These are phyloP conservation scores for Callionymus lyra DNA, from an alignment of 2,113 vertebrate genomes.

Conservation along the genomic window DNA sequence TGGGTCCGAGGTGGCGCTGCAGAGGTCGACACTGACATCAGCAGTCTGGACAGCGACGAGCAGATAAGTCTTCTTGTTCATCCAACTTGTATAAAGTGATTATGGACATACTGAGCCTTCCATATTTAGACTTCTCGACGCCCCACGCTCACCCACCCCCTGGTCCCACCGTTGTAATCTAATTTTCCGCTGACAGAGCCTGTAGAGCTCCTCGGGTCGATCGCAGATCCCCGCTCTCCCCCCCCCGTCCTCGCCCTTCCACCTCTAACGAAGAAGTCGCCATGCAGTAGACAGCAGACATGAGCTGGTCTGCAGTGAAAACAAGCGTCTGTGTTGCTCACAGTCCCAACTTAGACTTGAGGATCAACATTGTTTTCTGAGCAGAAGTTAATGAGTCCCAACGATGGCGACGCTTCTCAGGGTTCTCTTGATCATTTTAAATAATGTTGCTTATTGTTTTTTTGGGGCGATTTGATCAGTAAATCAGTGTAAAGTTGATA, in stretches of 20 bases:
- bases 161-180: constrained; percentile 65
- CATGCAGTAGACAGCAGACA: constrained; percentile 66
- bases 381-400: too few species aligned
- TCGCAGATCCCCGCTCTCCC: constrained; percentile 23
- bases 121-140: constrained; percentile 73
- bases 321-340: too few species aligned
- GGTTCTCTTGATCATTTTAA: too few species aligned
- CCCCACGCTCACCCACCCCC: constrained; percentile 57
- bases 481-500: too few species aligned
- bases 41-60: constrained; percentile 47
- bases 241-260: constrained; percentile 9
- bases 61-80: constrained; percentile 63
- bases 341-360: too few species aligned
- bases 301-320: constrained; percentile 45
- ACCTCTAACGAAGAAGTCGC: constrained; percentile 62
- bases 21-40: constrained; percentile 26
- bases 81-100: constrained; percentile 72
- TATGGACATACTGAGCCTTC: constrained; percentile 64
- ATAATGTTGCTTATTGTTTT: too few species aligned
- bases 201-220: constrained; percentile 64
- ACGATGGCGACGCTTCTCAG: too few species aligned
- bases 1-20: too few species aligned
- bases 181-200: constrained; percentile 71
- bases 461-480: too few species aligned
- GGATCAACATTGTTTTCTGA: too few species aligned